phyloP scores from a whole-genome alignment of 2,888 invertebrate genomes.

The Aphidoletes aphidimyza region DNA sequence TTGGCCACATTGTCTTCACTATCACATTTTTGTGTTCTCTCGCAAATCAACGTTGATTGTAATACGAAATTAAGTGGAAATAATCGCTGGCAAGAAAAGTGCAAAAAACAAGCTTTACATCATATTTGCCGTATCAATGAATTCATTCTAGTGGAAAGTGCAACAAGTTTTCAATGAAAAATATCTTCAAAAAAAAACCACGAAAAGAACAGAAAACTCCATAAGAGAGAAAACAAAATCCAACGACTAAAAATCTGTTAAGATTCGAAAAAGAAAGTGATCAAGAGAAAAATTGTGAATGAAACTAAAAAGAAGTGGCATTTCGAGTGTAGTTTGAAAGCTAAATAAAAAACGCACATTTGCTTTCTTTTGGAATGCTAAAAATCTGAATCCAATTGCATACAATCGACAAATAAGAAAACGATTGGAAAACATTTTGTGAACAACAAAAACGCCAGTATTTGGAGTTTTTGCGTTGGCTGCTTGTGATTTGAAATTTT shows the following conservation, averaged over 20 bases:
- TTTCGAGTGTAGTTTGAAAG: neutral
- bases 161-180: constrained; percentile 36
- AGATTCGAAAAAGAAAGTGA: neutral
- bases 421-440: neutral
- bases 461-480: neutral
- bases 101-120: neutral
- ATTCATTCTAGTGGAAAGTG: constrained; percentile 34
- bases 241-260: constrained; percentile 18
- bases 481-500: neutral
- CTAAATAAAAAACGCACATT: neutral
- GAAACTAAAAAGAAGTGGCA: neutral
- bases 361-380: constrained; percentile 35
- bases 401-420: neutral
- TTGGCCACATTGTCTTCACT: neutral
- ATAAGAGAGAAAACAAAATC: neutral
- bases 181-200: neutral
- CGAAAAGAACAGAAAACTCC: too few relatives aligned
- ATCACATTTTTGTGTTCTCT: neutral
- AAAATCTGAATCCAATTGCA: constrained; percentile 47
- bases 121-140: neutral
- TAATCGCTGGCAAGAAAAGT: neutral
- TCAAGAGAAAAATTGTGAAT: neutral
- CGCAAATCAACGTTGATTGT: neutral
- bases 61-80: constrained; percentile 35
- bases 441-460: too few relatives aligned